Conservation (phyloP, 2,113 vertebrate genomes). For the Carassius gibelio region DNA sequence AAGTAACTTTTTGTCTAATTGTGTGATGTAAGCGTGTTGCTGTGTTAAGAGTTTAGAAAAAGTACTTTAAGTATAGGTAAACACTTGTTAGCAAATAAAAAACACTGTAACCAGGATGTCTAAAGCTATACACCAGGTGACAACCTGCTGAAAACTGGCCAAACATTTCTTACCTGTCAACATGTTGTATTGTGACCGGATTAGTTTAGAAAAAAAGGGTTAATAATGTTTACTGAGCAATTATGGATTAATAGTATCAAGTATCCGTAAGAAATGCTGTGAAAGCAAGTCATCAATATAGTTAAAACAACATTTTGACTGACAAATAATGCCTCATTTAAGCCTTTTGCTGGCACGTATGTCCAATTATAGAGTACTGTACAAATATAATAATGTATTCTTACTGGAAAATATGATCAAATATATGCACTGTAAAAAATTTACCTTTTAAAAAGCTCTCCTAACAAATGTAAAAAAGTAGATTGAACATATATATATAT, state of each 20-base stretch:
- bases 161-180: slow-evolving; percentile 12
- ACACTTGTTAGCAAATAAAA: no score
- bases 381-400: background rate
- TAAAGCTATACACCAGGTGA: background rate
- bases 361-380: background rate
- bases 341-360: background rate
- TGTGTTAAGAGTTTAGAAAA: no score
- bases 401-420: no score
- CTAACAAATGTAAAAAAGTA: background rate
- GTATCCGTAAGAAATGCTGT: background rate
- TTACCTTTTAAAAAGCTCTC: background rate
- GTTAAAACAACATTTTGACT: background rate
- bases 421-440: background rate
- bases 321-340: background rate
- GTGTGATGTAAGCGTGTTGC: no score
- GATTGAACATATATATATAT: background rate
- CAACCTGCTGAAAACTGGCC: slow-evolving; percentile 4
- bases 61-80: no score
- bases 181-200: background rate
- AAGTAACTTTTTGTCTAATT: no score
- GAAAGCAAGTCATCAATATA: background rate
- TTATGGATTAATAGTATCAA: slow-evolving; percentile 5
- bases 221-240: slow-evolving; percentile 8
- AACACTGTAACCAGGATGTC: slow-evolving; percentile 1
- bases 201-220: background rate